Conservation (phyloP, 2,797 vertebrate species). For the Macropus fuliginosus region DNA sequence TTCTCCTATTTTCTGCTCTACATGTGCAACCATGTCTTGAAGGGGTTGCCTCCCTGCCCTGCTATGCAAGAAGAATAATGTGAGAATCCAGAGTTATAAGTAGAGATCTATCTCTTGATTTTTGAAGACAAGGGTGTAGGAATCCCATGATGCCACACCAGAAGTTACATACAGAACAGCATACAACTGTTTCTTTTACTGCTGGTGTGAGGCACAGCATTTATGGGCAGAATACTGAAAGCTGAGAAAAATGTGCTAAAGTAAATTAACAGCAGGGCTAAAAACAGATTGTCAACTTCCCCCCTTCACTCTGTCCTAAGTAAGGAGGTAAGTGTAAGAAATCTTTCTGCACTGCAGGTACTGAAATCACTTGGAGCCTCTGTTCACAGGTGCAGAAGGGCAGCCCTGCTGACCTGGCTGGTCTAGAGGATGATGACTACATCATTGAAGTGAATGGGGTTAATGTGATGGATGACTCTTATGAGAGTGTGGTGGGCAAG, state of each 20-base stretch:
- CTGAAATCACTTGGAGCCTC: neutral
- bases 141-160: neutral
- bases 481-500: slow-evolving; percentile 89
- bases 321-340: neutral
- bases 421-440: slow-evolving; percentile 89
- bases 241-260: neutral
- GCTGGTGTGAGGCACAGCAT: neutral
- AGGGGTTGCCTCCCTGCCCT: neutral
- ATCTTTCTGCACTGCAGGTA: neutral
- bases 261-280: neutral
- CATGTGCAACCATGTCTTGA: too few relatives aligned
- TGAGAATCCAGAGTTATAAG: neutral
- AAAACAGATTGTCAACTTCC: neutral
- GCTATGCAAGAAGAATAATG: neutral
- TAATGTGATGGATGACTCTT: slow-evolving; percentile 87
- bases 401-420: slow-evolving; percentile 88
- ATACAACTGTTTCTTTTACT: neutral
- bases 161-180: neutral
- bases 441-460: slow-evolving; percentile 92
- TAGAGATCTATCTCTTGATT: neutral
- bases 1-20: neutral
- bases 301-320: neutral
- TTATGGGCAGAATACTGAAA: neutral
- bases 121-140: neutral
- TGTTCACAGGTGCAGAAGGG: slow-evolving; percentile 88